phyloP scores from a whole-genome alignment of 92 coral and sea anemone genomes.

The Epizoanthus rinbou region DNA sequence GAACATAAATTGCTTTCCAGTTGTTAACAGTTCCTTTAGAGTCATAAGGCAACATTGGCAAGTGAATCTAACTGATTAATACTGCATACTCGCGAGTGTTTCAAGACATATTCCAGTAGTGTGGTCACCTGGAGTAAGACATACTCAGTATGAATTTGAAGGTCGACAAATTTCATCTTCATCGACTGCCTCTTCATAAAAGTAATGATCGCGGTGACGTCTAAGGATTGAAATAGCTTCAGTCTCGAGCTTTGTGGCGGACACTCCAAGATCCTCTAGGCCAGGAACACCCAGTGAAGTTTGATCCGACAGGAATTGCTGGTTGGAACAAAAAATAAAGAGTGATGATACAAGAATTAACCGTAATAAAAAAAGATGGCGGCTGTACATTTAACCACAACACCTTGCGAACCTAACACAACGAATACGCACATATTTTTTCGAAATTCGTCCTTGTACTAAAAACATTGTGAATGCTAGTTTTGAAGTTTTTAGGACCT shows the following conservation, averaged over 20 bases:
- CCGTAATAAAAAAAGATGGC: no score
- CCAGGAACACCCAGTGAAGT: conserved; percentile 85
- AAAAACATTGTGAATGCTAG: no score
- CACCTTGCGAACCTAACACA: no score
- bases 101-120: no score
- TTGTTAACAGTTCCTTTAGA: no score
- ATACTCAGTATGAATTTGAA: conserved; percentile 70
- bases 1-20: no score
- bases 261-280: conserved; percentile 86
- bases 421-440: no score
- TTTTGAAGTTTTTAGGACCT: no score
- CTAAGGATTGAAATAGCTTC: conserved; percentile 91
- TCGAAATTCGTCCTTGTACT: no score
- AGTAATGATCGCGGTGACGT: conserved; percentile 88
- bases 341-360: not conserved
- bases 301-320: conserved; percentile 90
- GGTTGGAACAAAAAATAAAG: not conserved
- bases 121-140: not conserved
- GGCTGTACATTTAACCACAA: no score
- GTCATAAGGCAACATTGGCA: not conserved
- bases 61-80: no score
- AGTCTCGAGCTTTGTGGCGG: conserved; percentile 83
- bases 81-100: no score
- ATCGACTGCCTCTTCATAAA: conserved; percentile 93
- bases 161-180: conserved; percentile 90